Base-by-base conservation (phyloP, 2,113 vertebrate species). In the Helogale parvula region DNA sequence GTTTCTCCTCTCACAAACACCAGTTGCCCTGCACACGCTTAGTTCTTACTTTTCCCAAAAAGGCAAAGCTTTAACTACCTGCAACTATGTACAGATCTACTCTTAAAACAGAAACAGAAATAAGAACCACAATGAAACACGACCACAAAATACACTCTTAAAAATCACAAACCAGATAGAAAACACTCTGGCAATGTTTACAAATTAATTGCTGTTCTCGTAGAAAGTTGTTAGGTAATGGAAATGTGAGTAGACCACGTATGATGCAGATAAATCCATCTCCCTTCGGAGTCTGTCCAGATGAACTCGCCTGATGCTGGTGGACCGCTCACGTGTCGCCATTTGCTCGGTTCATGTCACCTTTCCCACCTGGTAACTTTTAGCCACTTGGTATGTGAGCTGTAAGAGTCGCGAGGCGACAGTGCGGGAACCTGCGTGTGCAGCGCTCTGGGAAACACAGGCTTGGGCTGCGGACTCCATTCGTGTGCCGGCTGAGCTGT, bases 101-200 rank as follows among this genome's bases (percentile, higher is more conserved):
- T 90, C 35, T 66, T 81, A 74, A 65, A 81, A 71, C 47, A 83
- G 35, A 89, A 41, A 35, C 3, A 10, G 65, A 89, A 47, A 41
- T 38, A 66, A 90, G 35, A 90, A 66, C 16, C 21, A 11, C 35
- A 68, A 79, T 13, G 98, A 97, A 87, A 81, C 8, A 54, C 31
- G 83, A 98, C 98, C 98, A 98, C 93, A 68, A 92, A 83, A 80
- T 27, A 79, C 1, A 65, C 81, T 94, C 93, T 98, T 97, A 97
- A 97, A 98, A 98, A 98, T 97, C 98, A 98, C 97, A 98, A 98
- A 98, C 93, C 79, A 97, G 84, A 84, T 98, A 97, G 96, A 98
- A 98, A 98, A 97, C 98, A 97, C 94, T 96, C 97, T 98, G 97
- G 93, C 94, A 97, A 96, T 97, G 94, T 98, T 98, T 98, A 98